Evolutionary conservation across 1,140 invertebrate genomes (phyloP).

Genomic region (Mylabris phalerata): DNA sequence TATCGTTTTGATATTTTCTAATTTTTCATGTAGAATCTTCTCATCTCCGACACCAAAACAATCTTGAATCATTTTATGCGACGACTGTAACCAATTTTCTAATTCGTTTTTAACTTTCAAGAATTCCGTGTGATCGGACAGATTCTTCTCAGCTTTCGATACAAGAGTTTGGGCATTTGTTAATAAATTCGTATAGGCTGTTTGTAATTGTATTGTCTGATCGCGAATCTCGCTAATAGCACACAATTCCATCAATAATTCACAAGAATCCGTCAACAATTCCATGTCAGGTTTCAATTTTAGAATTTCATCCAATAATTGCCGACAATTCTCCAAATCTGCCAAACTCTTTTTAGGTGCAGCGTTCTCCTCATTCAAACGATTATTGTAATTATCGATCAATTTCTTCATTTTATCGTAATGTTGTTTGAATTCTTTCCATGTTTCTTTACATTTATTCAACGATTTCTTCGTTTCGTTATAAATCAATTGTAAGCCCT

Average conservation of each 20-base stretch:
- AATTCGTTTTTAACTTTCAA: constrained; percentile 75
- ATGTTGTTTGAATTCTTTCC: constrained; percentile 77
- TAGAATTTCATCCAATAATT: constrained; percentile 67
- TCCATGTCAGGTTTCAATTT: constrained; percentile 70
- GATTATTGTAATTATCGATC: constrained; percentile 66
- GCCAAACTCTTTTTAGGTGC: constrained; percentile 74
- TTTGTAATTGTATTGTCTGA: constrained; percentile 76
- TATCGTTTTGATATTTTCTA: constrained; percentile 63
- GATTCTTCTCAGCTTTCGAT: constrained; percentile 77
- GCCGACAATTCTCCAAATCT: constrained; percentile 69
- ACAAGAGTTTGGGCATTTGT: constrained; percentile 73
- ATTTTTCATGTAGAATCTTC: constrained; percentile 69
- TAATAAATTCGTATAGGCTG: constrained; percentile 67
- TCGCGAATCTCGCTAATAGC: constrained; percentile 76
- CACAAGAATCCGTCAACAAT: constrained; percentile 79
- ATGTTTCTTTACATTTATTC: constrained; percentile 73
- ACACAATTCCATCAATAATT: constrained; percentile 77
- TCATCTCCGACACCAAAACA: constrained; percentile 76
- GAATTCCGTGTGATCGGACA: constrained; percentile 85
- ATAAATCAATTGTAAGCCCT: constrained; percentile 72
- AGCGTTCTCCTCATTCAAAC: constrained; percentile 57
- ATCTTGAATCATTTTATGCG: constrained; percentile 71
- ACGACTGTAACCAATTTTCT: constrained; percentile 71
- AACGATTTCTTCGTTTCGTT: constrained; percentile 72
- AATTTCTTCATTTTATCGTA: constrained; percentile 70